Conservation (phyloP, 2,113 vertebrate species). For the Coptodon rendalli region DNA sequence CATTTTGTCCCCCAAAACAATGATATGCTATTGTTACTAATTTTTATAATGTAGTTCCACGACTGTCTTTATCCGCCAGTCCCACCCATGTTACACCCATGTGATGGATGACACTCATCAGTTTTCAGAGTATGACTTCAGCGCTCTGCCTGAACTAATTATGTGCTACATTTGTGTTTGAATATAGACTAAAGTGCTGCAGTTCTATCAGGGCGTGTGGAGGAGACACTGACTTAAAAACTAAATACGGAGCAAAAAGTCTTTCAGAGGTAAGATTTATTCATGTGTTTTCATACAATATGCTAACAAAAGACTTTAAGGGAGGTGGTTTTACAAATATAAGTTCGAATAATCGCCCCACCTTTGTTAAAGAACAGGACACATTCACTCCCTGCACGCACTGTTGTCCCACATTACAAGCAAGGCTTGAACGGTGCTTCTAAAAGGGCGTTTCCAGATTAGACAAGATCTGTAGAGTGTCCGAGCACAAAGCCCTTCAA, state of each 20-base stretch:
- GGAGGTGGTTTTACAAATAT: background rate
- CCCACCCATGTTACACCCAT: background rate
- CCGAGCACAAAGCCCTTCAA: background rate
- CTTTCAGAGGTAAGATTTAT: background rate
- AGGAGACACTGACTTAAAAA: background rate
- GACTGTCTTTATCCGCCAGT: background rate
- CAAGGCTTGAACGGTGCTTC: background rate
- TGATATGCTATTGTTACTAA: background rate
- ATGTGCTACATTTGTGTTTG: background rate
- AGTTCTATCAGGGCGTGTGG: background rate
- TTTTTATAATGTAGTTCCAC: background rate
- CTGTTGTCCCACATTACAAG: background rate
- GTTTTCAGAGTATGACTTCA: background rate
- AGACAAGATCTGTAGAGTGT: accelerated
- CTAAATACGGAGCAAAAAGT: background rate
- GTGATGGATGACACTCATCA: background rate
- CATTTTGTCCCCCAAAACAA: background rate
- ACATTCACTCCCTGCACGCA: background rate
- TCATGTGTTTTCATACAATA: background rate
- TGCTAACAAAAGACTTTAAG: background rate
- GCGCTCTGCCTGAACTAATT: background rate
- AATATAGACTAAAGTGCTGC: background rate
- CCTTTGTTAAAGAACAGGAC: background rate
- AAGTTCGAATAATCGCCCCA: background rate
- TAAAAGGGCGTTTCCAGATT: background rate